A percentile compares a stretch with the other conserved stretches of the same genome.
These are phyloP conservation scores for Hapalemur alaotrensis DNA, from an alignment of 2,797 vertebrate genomes.

Conservation along the genomic window DNA sequence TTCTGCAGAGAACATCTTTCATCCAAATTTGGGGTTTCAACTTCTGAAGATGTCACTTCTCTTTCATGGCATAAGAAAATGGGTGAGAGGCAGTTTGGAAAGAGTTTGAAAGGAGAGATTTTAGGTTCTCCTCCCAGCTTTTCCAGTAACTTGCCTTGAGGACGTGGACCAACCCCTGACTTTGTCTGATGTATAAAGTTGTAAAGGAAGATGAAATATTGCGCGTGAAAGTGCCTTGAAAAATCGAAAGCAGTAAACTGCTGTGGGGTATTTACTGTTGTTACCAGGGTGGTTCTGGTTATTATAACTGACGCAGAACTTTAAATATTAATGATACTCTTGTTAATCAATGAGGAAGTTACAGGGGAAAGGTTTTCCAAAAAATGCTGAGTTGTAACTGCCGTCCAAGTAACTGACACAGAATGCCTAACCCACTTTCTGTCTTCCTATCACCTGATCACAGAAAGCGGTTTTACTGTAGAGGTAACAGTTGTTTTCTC, in stretches of 20 bases:
- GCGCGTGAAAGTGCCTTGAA: not conserved
- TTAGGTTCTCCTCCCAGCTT: not conserved
- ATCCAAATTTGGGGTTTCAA: not conserved
- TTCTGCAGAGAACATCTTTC: not conserved
- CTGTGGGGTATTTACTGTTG: not conserved
- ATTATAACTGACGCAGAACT: conserved; percentile 24
- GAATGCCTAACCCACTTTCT: not conserved
- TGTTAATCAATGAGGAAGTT: conserved; percentile 30
- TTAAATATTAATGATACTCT: conserved; percentile 49
- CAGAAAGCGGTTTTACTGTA: not conserved
- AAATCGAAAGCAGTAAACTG: not conserved
- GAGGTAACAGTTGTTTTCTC: conserved; percentile 8
- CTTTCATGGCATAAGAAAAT: not conserved
- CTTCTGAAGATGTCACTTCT: not conserved
- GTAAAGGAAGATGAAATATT: not conserved
- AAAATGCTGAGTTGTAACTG: not conserved
- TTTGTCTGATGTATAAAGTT: not conserved
- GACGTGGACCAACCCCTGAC: not conserved
- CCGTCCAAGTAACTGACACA: not conserved
- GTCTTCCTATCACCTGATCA: not conserved
- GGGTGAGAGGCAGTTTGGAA: not conserved
- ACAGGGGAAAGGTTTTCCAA: not conserved
- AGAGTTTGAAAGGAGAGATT: not conserved
- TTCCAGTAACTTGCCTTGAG: not conserved
- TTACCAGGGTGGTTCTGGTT: not conserved